Evolutionary conservation across 2,113 vertebrate species (phyloP).

Genomic region (Gopherus flavomarginatus): DNA sequence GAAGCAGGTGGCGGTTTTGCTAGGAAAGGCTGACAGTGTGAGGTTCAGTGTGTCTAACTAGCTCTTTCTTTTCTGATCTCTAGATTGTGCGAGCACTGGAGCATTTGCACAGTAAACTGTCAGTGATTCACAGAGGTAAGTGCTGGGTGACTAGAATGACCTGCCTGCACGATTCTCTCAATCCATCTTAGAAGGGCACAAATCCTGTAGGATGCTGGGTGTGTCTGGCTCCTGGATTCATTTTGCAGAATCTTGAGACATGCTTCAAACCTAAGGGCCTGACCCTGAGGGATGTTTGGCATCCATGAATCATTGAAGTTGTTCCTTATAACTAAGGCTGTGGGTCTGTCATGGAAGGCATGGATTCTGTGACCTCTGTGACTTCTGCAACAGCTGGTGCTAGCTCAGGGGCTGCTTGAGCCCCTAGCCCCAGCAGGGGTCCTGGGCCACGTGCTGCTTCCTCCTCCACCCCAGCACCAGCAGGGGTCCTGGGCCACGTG

Average conservation of each 20-base stretch:
- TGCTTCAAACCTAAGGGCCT: background rate
- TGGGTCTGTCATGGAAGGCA: too few species aligned
- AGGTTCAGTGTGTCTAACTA: background rate
- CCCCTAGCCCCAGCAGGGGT: too few species aligned
- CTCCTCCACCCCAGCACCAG: too few species aligned
- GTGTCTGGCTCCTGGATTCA: background rate
- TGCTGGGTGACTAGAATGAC: background rate
- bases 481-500: too few species aligned
- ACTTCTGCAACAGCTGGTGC: too few species aligned
- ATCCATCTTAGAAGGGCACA: background rate
- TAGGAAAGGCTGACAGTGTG: background rate
- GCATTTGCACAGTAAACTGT: slow-evolving; percentile 86
- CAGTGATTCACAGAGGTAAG: slow-evolving; percentile 85
- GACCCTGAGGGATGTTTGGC: background rate
- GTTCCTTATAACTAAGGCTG: background rate
- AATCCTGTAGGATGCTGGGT: fast-evolving
- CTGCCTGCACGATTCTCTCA: background rate
- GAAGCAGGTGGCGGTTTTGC: background rate
- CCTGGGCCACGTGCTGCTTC: fast-evolving
- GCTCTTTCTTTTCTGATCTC: background rate
- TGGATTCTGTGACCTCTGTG: too few species aligned
- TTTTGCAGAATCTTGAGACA: background rate
- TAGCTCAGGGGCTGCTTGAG: too few species aligned
- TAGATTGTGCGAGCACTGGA: slow-evolving; percentile 85
- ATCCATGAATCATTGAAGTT: background rate